Evolutionary conservation across 2,888 invertebrate genomes (phyloP).

Genomic region (Orgyia antiqua): DNA sequence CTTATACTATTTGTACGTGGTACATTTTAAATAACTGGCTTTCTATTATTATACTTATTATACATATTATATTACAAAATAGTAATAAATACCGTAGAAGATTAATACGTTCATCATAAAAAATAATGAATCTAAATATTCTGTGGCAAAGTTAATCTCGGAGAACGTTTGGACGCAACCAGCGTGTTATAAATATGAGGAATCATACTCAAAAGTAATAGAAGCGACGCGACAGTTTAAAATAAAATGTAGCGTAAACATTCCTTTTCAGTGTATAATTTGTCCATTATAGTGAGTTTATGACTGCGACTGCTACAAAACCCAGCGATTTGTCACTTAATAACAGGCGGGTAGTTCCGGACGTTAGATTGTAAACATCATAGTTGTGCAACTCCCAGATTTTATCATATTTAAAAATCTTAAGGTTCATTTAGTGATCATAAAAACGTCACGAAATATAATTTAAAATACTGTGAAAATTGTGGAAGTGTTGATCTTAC

Average conservation of each 20-base stretch:
- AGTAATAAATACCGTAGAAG: background rate
- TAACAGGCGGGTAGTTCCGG: conserved; percentile 58
- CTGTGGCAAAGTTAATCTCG: background rate
- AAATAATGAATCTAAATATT: background rate
- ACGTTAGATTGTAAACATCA: too few relatives aligned
- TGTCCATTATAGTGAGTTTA: conserved; percentile 54
- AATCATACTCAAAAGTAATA: conserved; percentile 6
- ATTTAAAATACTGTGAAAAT: too few relatives aligned
- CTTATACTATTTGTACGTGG: too few relatives aligned
- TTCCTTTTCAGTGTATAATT: conserved; percentile 55
- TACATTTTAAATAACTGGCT: too few relatives aligned
- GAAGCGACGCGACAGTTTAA: conserved; percentile 20
- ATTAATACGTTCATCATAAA: background rate
- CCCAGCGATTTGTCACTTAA: conserved; percentile 62
- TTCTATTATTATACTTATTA: background rate
- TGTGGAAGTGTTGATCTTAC: too few relatives aligned
- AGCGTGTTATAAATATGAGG: background rate
- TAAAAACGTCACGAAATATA: too few relatives aligned
- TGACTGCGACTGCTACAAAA: conserved; percentile 50
- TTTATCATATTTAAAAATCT: too few relatives aligned
- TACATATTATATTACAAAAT: too few relatives aligned
- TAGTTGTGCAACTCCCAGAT: too few relatives aligned
- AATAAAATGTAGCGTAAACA: conserved; percentile 37
- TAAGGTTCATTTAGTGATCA: too few relatives aligned
- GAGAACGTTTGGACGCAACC: background rate